phyloP scores from a whole-genome alignment of 2,888 invertebrate genomes.

The Drosophila diplacantha region DNA sequence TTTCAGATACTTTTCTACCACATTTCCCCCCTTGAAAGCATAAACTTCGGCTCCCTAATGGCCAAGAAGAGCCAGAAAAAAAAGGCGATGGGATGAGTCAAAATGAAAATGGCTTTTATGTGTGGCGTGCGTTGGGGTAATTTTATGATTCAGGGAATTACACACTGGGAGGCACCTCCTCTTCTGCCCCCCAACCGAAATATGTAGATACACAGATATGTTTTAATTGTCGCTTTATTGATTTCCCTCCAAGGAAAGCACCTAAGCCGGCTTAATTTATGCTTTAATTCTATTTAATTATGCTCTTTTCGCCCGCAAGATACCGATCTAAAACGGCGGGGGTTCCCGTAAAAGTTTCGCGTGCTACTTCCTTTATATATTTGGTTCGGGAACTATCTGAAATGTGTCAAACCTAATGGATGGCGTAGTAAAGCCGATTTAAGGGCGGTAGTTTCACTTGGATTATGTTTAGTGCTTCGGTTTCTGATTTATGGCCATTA shows the following conservation, averaged over 20 bases:
- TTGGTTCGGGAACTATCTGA: constrained; percentile 18
- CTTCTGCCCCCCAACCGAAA: constrained; percentile 9
- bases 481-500: constrained; percentile 15
- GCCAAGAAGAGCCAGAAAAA: constrained; percentile 11
- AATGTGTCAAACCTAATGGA: constrained; percentile 40
- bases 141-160: constrained; percentile 64
- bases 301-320: constrained; percentile 21
- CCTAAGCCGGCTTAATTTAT: constrained; percentile 52
- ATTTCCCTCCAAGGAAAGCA: constrained; percentile 46
- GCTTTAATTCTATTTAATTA: constrained; percentile 63
- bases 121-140: constrained; percentile 65
- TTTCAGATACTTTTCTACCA: constrained; percentile 14
- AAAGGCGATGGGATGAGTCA: constrained; percentile 32
- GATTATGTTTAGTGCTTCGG: constrained; percentile 18
- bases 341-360: constrained; percentile 22
- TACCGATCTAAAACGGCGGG: constrained; percentile 7
- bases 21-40: constrained; percentile 19
- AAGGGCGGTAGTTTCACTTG: constrained; percentile 9
- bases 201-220: constrained; percentile 29
- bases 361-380: constrained; percentile 27
- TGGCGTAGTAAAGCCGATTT: constrained; percentile 16
- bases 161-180: constrained; percentile 30
- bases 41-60: constrained; percentile 45
- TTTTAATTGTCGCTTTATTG: constrained; percentile 58
- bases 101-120: constrained; percentile 73